A percentile compares a stretch with the other conserved stretches of the same genome.
phyloP scores from a whole-genome alignment of 2,888 invertebrate genomes.

The Drosophila aldrichi region DNA sequence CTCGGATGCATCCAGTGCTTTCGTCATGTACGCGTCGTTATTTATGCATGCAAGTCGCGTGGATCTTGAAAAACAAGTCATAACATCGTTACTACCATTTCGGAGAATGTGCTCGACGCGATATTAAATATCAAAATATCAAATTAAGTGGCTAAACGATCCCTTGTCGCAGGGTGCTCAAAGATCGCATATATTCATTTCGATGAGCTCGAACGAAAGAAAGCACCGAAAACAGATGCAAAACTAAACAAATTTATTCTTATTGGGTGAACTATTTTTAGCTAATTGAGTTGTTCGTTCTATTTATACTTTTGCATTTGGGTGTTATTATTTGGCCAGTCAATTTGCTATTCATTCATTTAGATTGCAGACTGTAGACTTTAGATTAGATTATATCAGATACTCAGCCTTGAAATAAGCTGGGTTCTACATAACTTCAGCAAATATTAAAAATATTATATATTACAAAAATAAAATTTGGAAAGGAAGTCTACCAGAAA shows the following conservation, averaged over 20 bases:
- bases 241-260: constrained; percentile 7
- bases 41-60: constrained; percentile 57
- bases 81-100: constrained; percentile 29
- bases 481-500: too few species aligned
- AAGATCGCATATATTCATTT: neutral
- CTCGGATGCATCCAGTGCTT: constrained; percentile 33
- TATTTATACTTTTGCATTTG: neutral
- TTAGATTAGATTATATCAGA: neutral
- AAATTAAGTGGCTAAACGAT: constrained; percentile 13
- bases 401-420: neutral
- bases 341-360: neutral
- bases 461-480: too few species aligned
- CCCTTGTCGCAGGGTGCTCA: neutral
- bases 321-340: neutral
- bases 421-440: too few species aligned
- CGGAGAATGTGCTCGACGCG: constrained; percentile 11
- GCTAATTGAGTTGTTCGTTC: constrained; percentile 5
- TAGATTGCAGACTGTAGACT: neutral
- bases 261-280: constrained; percentile 6
- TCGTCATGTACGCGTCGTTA: constrained; percentile 21
- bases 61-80: constrained; percentile 53
- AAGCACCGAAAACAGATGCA: neutral
- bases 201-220: neutral
- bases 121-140: neutral
- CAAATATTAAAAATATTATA: too few species aligned